Base-by-base conservation (phyloP, 2,797 vertebrate species). In the Trachurus trachurus region DNA sequence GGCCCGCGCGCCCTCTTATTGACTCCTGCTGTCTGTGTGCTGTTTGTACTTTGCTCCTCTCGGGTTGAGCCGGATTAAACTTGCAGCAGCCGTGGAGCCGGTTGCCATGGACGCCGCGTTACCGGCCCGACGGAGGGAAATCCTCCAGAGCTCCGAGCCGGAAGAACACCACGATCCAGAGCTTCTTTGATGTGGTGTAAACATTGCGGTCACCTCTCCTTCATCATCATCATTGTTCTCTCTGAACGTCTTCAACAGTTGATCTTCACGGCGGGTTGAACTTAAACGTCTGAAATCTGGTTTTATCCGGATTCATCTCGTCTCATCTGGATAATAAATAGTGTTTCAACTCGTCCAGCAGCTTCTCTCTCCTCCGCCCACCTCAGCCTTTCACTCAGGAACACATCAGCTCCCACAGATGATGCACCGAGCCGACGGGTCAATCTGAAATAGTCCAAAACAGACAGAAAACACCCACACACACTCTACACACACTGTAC, bases 251-350 rank as follows among this genome's bases (percentile, higher is more conserved):
- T 34, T 34, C 31, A 34, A 6, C 31, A 34, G 31, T 5, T 31
- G 31, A 31, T 31, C 31, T 31, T 31, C 31, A 31, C 31, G 5
- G 31, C 31, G 31, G 31, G 26, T 34, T 5, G 4, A 34, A 34
- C 31, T 4, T 5, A 34, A 34, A 34, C 31, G 6, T 34, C 31
- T 34, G 31, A 34, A 34, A 34, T 6, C 31, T 34, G 5, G 31
- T 34, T 34, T 6, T 26, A 6, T 34, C 31, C 31, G 6, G 31
- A 34, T 34, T 34, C 31, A 34, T 34, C 31, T 34, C 4, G 6
- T 66, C 74, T 77, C 49, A 60, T 81, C 57, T 65, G 17, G 67
- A 40, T 75, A 71, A 81, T 56, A 22, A 40, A 50, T 71, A 74
- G 19, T 71, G 39, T 76, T 59, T 64, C 53, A 78, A 59, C 42